Evolutionary conservation across 2,888 invertebrate genomes (phyloP), one percentile per base, ranked within the genome.

Genomic region (Galerucella pusilla): DNA sequence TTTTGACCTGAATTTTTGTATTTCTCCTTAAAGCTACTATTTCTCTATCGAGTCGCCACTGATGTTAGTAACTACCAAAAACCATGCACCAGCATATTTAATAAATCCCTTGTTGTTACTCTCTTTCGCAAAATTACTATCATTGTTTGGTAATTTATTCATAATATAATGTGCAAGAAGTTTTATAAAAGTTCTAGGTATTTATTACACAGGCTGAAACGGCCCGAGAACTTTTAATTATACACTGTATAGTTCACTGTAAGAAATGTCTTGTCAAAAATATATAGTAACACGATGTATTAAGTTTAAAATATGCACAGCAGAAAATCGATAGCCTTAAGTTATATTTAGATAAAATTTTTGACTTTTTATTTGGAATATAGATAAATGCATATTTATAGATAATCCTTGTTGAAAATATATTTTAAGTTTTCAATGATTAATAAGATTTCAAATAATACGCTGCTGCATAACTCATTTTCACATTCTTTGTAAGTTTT

Each of bases 261-360:
- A 78, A 75, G 79, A 80, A 79, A 77, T 74, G 71, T 77, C 79
- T 76, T 80, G 80, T 81, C 80, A 79, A 81, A 79, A 81, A 80
- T 81, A 77, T 77, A 80, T 76, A 74, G 74, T 75, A 75, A 77
- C 75, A 77, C 77, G 74, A 80, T 81, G 77, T 75, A 81, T 81
- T 79, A 81, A 72, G 76, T 81, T 82, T 80, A 77, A 79, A 76
- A 74, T 82, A 82, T 82, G 81, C 81, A 81, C 79, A 81, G 74
- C 80, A 79, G 78, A 80, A 81, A 81, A 82, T 81, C 80, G 81
- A 81, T 80, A 78, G 83, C 84, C 83, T 79, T 77, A 73, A 82
- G 84, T 83, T 81, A 82, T 54, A 54, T 54, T 54, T 83, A 82
- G 83, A 84, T 84, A 83, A 83, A 83, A 82, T 83, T 84, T 83